Conservation (phyloP, 2,888 invertebrate genomes). For the Netelia fuscicornis region DNA sequence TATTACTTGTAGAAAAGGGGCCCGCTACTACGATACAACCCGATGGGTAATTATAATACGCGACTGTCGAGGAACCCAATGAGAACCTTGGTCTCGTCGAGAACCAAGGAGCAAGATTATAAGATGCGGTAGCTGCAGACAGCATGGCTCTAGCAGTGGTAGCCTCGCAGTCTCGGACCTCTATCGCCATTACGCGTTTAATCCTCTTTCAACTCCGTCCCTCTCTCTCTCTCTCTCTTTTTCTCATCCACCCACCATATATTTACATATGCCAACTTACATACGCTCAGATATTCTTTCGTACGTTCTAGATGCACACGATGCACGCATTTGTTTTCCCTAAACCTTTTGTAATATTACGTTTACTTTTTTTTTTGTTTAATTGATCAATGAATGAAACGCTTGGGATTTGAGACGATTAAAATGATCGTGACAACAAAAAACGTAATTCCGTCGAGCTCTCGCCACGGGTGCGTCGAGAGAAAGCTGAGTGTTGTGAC, state of each 20-base stretch:
- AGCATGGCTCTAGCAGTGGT: conserved; percentile 83
- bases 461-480: conserved; percentile 58
- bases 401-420: neutral
- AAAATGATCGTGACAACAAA: conserved; percentile 50
- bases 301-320: too few relatives aligned
- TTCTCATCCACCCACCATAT: neutral
- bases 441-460: conserved; percentile 46
- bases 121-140: conserved; percentile 80
- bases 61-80: conserved; percentile 67
- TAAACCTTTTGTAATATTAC: too few relatives aligned
- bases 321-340: too few relatives aligned
- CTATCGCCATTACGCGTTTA: conserved; percentile 52
- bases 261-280: neutral
- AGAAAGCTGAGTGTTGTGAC: conserved; percentile 64
- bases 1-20: too few relatives aligned
- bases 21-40: too few relatives aligned
- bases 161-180: conserved; percentile 77
- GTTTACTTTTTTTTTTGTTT: too few relatives aligned
- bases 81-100: conserved; percentile 71
- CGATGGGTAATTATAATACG: conserved; percentile 51
- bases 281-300: too few relatives aligned
- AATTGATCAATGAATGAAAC: too few relatives aligned
- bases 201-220: conserved; percentile 23
- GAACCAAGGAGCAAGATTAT: conserved; percentile 79
- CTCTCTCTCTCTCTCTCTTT: conserved; percentile 52